Evolutionary conservation across 1,140 invertebrate genomes (phyloP).

Genomic region (silkworm (Bombyx mori)): ASM3026992v2 NC_085111.1:7642001-7642500

Average conservation of each 20-base stretch:
- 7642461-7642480: conserved; percentile 79
- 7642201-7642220: conserved; percentile 61
- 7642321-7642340: conserved; percentile 57
- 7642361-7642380: conserved; percentile 61
- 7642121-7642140: no score
- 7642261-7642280: conserved; percentile 75
- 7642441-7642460: conserved; percentile 55
- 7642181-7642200: conserved; percentile 63
- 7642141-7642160: conserved; percentile 2
- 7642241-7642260: conserved; percentile 57
- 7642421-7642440: conserved; percentile 55
- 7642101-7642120: neutral
- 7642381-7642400: conserved; percentile 70
- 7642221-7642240: conserved; percentile 51
- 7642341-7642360: conserved; percentile 53
- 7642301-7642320: conserved; percentile 41
- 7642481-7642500: conserved; percentile 85
- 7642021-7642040: no score
- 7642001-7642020: no score
- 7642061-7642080: no score
- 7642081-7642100: neutral
- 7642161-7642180: conserved; percentile 49
- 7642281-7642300: conserved; percentile 75
- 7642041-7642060: no score
- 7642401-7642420: conserved; percentile 76